Evolutionary conservation across 2,888 invertebrate species (phyloP).

Genomic region (Gandaritis pyraliata): DNA sequence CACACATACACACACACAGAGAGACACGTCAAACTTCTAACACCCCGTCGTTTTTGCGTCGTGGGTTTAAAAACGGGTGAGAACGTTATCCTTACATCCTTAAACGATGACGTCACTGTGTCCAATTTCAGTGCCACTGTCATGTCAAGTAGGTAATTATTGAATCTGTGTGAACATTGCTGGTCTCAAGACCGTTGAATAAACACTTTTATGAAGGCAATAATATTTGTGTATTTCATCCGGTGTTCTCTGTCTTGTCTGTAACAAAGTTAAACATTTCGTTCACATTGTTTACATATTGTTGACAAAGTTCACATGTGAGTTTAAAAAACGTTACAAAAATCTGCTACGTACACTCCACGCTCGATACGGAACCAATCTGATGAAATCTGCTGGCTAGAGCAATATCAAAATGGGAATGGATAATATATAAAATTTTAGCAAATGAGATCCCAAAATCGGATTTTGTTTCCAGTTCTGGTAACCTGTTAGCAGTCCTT

Average conservation of each 20-base stretch:
- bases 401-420: no score
- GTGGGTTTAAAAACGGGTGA: not conserved
- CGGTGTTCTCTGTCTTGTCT: constrained; percentile 35
- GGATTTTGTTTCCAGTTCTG: no score
- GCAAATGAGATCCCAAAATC: no score
- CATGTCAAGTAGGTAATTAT: constrained; percentile 23
- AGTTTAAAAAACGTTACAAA: not conserved
- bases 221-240: constrained; percentile 54
- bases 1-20: no score
- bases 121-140: constrained; percentile 51
- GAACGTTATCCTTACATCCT: constrained; percentile 11
- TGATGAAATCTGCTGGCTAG: no score
- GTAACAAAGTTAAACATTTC: constrained; percentile 32
- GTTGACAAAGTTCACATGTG: constrained; percentile 6
- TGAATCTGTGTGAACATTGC: constrained; percentile 30
- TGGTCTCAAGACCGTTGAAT: constrained; percentile 42
- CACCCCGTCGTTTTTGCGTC: no score
- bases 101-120: constrained; percentile 38
- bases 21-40: no score
- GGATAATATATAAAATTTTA: no score
- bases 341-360: no score
- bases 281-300: constrained; percentile 32
- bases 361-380: no score
- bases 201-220: constrained; percentile 47
- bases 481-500: no score